phyloP scores from a whole-genome alignment of 92 coral and sea anemone genomes.

The Zoanthus solanderi region DNA sequence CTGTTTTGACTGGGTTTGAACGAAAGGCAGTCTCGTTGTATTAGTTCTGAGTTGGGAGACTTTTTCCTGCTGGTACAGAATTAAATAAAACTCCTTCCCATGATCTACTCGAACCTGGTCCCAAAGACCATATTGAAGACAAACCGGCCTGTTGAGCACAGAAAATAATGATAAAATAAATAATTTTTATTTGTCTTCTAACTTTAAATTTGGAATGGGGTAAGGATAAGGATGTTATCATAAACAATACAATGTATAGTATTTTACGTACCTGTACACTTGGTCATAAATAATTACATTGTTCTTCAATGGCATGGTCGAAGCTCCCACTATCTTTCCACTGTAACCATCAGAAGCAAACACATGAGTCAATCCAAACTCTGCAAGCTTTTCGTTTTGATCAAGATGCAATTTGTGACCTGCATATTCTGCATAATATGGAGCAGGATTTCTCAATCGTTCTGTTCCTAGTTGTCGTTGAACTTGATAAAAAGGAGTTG shows the following conservation, averaged over 20 bases:
- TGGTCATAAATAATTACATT: constrained; percentile 6
- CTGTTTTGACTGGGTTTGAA: constrained; percentile 46
- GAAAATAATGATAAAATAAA: not conserved
- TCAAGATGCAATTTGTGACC: constrained; percentile 43
- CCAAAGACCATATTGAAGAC: constrained; percentile 50
- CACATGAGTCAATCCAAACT: constrained; percentile 38
- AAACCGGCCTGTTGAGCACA: constrained; percentile 17
- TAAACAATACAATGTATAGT: too few species aligned
- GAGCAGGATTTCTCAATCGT: constrained; percentile 32
- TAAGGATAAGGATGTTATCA: too few species aligned
- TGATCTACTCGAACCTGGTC: constrained; percentile 47
- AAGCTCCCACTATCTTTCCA: constrained; percentile 46
- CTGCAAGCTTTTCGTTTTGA: constrained; percentile 50
- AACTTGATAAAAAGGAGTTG: constrained; percentile 11
- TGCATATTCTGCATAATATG: constrained; percentile 49
- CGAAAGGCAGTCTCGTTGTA: constrained; percentile 43
- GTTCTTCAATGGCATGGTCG: constrained; percentile 45
- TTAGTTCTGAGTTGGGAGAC: constrained; percentile 33
- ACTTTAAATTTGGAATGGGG: not conserved
- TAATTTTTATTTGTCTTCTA: not conserved
- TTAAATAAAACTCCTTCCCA: constrained; percentile 45
- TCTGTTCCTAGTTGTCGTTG: constrained; percentile 36
- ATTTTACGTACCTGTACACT: not conserved
- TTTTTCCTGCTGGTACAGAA: constrained; percentile 42
- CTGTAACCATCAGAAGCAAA: constrained; percentile 52